Evolutionary conservation across 2,888 invertebrate species (phyloP).

Genomic region (Rhorus exstirpatorius): DNA sequence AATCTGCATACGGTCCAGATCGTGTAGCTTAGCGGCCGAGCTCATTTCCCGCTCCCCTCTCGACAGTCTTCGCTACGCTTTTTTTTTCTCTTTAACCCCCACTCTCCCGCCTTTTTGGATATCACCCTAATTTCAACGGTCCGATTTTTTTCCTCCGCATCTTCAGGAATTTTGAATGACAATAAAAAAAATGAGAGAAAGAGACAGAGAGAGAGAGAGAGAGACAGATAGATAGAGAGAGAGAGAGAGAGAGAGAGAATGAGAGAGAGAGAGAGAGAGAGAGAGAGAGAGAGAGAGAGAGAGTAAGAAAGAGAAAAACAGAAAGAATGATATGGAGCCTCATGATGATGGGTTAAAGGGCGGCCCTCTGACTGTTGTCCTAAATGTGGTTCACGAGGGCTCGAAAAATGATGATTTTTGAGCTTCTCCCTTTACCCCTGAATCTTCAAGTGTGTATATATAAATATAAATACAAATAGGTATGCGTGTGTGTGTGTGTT

Average conservation of each 20-base stretch:
- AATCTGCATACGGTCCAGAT: constrained; percentile 85
- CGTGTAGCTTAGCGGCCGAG: constrained; percentile 57
- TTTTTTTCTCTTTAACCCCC: constrained; percentile 64
- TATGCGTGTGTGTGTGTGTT: not conserved
- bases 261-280: constrained; percentile 17
- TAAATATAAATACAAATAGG: constrained; percentile 13
- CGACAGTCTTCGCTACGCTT: constrained; percentile 67
- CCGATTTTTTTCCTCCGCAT: constrained; percentile 73
- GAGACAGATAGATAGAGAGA: not conserved
- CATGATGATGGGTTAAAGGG: constrained; percentile 47
- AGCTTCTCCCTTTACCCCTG: constrained; percentile 33
- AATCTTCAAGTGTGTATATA: constrained; percentile 13
- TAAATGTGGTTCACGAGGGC: not conserved
- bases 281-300: constrained; percentile 12
- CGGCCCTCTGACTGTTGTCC: constrained; percentile 26
- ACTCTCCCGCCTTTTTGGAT: constrained; percentile 2
- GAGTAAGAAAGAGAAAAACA: constrained; percentile 46
- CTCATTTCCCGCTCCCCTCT: constrained; percentile 63
- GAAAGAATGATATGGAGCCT: constrained; percentile 7
- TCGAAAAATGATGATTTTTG: constrained; percentile 48
- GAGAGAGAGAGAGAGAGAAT: constrained; percentile 59
- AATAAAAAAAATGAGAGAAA: constrained; percentile 76
- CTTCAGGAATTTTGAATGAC: constrained; percentile 81
- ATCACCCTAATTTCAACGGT: constrained; percentile 83
- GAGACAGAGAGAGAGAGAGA: constrained; percentile 40